Conservation (phyloP, 2,113 vertebrate species). For the Cinclus mexicanus region DNA sequence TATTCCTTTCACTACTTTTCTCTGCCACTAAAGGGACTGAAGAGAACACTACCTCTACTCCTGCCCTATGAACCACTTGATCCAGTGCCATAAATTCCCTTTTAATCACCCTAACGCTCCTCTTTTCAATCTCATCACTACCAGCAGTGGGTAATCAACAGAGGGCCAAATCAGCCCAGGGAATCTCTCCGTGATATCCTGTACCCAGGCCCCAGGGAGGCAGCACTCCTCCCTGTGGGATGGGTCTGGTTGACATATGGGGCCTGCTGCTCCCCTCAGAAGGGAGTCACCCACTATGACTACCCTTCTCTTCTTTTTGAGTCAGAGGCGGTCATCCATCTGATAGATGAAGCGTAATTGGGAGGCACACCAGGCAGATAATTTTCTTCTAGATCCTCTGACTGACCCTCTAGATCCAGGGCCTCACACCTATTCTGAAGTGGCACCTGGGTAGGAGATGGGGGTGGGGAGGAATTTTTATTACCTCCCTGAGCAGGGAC, state of each 20-base stretch:
- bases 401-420: neutral
- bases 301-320: neutral
- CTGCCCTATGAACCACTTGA: neutral
- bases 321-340: neutral
- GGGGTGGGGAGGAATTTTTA: neutral
- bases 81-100: neutral
- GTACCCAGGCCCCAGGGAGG: neutral
- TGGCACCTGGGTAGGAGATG: neutral
- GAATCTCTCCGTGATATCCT: neutral
- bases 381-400: neutral
- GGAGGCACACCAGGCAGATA: no score
- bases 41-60: neutral
- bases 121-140: neutral
- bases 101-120: neutral
- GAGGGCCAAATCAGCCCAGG: neutral
- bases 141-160: neutral
- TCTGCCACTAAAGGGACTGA: neutral
- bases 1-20: neutral
- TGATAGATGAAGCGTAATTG: no score
- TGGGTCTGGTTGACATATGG: rapidly evolving
- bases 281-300: neutral
- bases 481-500: neutral
- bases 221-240: no score
- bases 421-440: neutral
- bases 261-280: neutral